Conservation (phyloP, 2,797 vertebrate genomes). For the Alexandromys oeconomus region DNA sequence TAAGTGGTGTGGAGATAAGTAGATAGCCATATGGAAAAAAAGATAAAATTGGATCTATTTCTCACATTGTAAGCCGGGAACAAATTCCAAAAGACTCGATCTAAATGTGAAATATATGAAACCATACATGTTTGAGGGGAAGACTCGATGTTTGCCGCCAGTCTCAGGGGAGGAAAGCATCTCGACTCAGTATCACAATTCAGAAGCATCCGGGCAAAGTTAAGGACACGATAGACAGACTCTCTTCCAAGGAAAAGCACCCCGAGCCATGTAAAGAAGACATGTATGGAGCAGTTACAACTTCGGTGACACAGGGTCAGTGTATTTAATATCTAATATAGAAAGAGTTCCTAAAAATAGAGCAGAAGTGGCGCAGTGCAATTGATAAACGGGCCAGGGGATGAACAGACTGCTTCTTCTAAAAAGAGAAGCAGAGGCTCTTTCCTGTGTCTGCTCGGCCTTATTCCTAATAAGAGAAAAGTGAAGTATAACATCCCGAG, state of each 20-base stretch:
- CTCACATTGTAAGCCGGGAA: constrained; percentile 79
- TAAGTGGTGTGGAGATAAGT: constrained; percentile 77
- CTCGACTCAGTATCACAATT: constrained; percentile 50
- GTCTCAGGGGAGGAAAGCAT: constrained; percentile 34
- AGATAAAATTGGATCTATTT: constrained; percentile 81
- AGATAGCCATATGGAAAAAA: constrained; percentile 81
- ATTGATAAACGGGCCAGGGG: not conserved
- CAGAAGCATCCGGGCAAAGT: constrained; percentile 48
- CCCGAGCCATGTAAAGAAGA: constrained; percentile 45
- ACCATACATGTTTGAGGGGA: constrained; percentile 65
- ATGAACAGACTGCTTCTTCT: constrained; percentile 52
- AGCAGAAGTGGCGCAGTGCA: constrained; percentile 24
- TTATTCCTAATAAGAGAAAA: constrained; percentile 75
- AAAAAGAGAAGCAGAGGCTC: constrained; percentile 75
- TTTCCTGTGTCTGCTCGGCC: constrained; percentile 60
- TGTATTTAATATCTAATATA: constrained; percentile 70
- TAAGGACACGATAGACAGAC: constrained; percentile 17
- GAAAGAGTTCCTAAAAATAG: constrained; percentile 77
- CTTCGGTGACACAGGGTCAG: constrained; percentile 52
- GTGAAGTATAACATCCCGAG: constrained; percentile 61
- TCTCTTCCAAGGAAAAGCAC: constrained; percentile 1
- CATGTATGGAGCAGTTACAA: not conserved
- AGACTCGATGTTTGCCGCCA: constrained; percentile 65
- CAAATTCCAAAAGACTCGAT: constrained; percentile 78
- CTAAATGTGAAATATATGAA: constrained; percentile 81